Evolutionary conservation across 2,888 invertebrate species (phyloP), one percentile per base, ranked within the genome.

Genomic region (Acronicta psi): DNA sequence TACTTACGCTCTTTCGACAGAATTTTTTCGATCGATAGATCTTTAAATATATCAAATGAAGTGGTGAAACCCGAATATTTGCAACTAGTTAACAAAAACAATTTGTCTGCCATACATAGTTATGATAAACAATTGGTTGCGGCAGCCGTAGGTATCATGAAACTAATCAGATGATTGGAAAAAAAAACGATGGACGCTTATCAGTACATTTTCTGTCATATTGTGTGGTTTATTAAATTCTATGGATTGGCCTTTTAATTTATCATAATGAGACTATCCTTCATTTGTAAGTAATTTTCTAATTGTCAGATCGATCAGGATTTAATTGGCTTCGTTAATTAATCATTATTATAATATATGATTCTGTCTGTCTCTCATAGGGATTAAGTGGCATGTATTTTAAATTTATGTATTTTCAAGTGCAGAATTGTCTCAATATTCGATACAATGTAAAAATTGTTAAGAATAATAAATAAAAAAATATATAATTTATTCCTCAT

Each of bases 121-220:
- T 11, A 23, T 34, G 31, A 49, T 40, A 47, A n/a, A 6, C 14
- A 18, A 70, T 69, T 50, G 2, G 52, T 45, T 6, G 37, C 40
- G 38, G 10, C 3, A 10, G 4, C 10, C 10, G 1, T 13, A 38
- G 0, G 34, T 31, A 59, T 59, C 50, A 41, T n/a, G 71, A 53
- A 69, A 60, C 69, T 57, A 71, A 72, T 67, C 37, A 34, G 41
- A 44, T 49, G 41, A 69, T 69, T 69, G 38, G 37, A 52, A 55
- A 54, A 54, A 52, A 55, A 54, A 54, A 40, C 10, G 29, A 64
- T 40, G 11, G 7, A 16, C 10, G 2, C 17, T 17, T 57, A 40
- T 37, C 40, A 29, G 37, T 42, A 31, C 11, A 29, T 10, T 20
- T 42, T 13, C 40, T 11, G 47, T 36, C 38, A 11, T 49, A 29